Evolutionary conservation across 2,113 vertebrate species (phyloP).

Genomic region (Bolborhynchus lineola): DNA sequence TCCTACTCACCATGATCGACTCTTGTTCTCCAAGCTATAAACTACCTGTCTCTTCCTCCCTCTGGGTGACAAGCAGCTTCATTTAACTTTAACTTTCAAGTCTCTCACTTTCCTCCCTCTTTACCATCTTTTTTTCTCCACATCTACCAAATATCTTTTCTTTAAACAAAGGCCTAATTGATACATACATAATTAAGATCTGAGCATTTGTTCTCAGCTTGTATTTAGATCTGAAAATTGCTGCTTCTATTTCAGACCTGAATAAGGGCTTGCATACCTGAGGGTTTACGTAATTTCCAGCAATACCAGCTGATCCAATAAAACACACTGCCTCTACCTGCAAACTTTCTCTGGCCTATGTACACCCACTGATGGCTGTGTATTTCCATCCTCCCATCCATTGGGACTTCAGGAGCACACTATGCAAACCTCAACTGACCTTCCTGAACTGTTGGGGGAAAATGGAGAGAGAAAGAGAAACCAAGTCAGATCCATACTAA

Average conservation of each 20-base stretch:
- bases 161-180: slow-evolving; percentile 56
- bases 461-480: background rate
- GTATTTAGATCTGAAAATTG: slow-evolving; percentile 40
- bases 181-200: slow-evolving; percentile 41
- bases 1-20: slow-evolving; percentile 30
- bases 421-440: background rate
- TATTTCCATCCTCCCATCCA: background rate
- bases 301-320: background rate
- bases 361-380: no score
- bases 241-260: slow-evolving; percentile 48
- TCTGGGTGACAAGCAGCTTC: slow-evolving; percentile 40
- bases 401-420: background rate
- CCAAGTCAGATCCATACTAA: background rate
- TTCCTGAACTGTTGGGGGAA: background rate
- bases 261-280: background rate
- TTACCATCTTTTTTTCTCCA: background rate
- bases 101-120: slow-evolving; percentile 44
- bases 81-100: slow-evolving; percentile 16
- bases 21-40: slow-evolving; percentile 57
- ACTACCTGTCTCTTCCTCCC: slow-evolving; percentile 34
- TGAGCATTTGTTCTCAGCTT: slow-evolving; percentile 24
- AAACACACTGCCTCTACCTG: background rate
- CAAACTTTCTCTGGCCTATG: background rate
- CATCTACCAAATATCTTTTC: slow-evolving; percentile 5
- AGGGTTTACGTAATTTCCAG: background rate